Conservation (phyloP, 1,140 invertebrate species). For the Episyrphus balteatus region DNA sequence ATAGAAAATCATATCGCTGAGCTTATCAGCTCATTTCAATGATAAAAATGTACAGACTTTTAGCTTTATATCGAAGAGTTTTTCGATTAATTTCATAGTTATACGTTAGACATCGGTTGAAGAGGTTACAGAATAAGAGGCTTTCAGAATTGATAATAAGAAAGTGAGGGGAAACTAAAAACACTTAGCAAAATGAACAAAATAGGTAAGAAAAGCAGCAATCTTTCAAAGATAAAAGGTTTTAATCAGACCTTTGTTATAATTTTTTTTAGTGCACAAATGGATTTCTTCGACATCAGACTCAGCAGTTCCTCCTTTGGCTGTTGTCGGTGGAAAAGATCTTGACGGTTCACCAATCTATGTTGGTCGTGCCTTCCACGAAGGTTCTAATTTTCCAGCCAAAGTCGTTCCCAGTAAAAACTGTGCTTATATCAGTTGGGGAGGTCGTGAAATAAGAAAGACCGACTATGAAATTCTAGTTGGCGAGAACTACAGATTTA, state of each 20-base stretch:
- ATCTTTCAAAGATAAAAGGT: too few species aligned
- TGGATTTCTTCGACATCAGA: constrained; percentile 32
- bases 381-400: constrained; percentile 45
- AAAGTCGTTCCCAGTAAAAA: constrained; percentile 38
- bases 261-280: constrained; percentile 12
- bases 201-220: too few species aligned
- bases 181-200: too few species aligned
- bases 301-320: constrained; percentile 31
- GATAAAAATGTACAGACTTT: too few species aligned
- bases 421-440: constrained; percentile 43
- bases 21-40: too few species aligned
- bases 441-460: constrained; percentile 50
- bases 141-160: too few species aligned
- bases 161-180: too few species aligned
- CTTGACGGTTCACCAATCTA: constrained; percentile 52
- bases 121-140: too few species aligned
- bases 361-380: constrained; percentile 52
- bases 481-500: constrained; percentile 39
- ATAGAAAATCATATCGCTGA: too few species aligned
- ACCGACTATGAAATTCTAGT: constrained; percentile 51
- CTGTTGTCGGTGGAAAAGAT: constrained; percentile 45
- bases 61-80: too few species aligned
- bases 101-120: too few species aligned
- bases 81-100: too few species aligned
- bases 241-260: constrained; percentile 5